These are phyloP conservation scores for Caretta caretta DNA, from an alignment of 2,113 vertebrate genomes.

Conservation along the genomic window DNA sequence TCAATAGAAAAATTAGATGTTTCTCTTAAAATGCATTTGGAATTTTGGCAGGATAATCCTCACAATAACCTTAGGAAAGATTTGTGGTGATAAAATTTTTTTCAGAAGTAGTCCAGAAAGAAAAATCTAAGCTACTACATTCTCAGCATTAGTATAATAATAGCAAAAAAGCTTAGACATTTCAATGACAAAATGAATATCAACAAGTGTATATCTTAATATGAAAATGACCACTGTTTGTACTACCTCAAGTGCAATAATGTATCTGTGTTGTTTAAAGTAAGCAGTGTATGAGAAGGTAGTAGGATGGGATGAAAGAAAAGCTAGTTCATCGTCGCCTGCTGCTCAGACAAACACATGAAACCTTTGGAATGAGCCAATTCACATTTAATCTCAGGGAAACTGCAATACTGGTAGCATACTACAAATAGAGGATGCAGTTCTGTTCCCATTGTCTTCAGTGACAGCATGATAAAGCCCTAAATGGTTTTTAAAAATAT, in stretches of 20 bases:
- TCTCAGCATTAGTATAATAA: neutral
- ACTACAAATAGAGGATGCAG: neutral
- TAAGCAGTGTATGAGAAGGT: neutral
- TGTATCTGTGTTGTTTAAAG: neutral
- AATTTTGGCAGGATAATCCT: neutral
- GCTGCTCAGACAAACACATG: neutral
- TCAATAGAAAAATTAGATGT: conserved; percentile 10
- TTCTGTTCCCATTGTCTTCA: neutral
- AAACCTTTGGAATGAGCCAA: neutral
- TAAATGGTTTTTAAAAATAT: neutral
- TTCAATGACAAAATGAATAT: neutral
- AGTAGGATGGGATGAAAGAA: neutral
- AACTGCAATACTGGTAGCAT: neutral
- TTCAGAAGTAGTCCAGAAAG: neutral
- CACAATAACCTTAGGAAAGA: neutral
- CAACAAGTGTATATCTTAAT: neutral
- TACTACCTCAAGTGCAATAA: neutral
- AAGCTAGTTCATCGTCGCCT: neutral
- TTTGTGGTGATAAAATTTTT: neutral
- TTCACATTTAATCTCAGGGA: fast-evolving
- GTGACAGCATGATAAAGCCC: neutral
- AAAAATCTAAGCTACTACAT: neutral
- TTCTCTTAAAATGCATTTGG: neutral
- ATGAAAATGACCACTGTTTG: neutral
- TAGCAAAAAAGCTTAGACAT: neutral